Evolutionary conservation across 2,797 vertebrate genomes (phyloP).

Genomic region (Ctenosaura bakeri): DNA sequence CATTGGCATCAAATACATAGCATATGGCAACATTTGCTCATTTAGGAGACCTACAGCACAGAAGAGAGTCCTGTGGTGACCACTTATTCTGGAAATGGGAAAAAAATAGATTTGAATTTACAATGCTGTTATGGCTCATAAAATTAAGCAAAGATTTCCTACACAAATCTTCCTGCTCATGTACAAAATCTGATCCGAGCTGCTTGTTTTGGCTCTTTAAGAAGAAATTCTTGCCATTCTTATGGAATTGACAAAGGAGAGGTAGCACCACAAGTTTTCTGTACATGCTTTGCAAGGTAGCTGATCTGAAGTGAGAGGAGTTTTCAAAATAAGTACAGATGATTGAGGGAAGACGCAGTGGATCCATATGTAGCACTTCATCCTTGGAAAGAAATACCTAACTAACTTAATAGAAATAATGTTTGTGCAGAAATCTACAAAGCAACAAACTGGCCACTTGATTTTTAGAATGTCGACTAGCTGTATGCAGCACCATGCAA

Average conservation of each 20-base stretch:
- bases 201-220: background rate
- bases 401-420: background rate
- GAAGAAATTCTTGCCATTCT: background rate
- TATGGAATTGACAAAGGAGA: background rate
- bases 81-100: constrained; percentile 64
- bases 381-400: too few relatives aligned
- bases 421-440: background rate
- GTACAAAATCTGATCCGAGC: background rate
- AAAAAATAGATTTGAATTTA: constrained; percentile 72
- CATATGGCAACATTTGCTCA: constrained; percentile 56
- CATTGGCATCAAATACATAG: constrained; percentile 47
- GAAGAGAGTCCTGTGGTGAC: constrained; percentile 64
- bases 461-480: background rate
- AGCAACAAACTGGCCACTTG: background rate
- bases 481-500: background rate
- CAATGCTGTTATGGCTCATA: constrained; percentile 63
- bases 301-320: background rate
- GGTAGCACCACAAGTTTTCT: background rate
- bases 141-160: constrained; percentile 76
- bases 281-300: constrained; percentile 19
- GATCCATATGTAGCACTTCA: background rate
- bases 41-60: constrained; percentile 74
- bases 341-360: background rate
- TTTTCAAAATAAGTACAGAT: background rate
- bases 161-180: constrained; percentile 6